Conservation (phyloP, 2,113 vertebrate genomes). For the Antechinus stuartii region DNA sequence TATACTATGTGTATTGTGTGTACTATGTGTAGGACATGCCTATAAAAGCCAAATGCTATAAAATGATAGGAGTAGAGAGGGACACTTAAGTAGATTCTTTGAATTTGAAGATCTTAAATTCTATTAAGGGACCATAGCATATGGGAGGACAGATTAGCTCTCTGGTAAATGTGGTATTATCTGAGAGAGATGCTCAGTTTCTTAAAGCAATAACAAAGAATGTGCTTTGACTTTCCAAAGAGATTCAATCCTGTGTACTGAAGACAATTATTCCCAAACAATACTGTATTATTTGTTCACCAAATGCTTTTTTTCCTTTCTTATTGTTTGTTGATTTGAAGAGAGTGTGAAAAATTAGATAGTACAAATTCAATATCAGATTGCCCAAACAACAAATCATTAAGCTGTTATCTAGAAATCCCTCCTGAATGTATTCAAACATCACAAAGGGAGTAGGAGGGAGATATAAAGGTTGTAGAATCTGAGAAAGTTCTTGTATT, state of each 20-base stretch:
- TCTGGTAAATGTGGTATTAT: background rate
- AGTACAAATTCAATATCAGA: background rate
- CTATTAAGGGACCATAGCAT: background rate
- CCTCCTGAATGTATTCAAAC: background rate
- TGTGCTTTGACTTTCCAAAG: background rate
- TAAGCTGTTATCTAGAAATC: background rate
- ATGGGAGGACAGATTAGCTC: background rate
- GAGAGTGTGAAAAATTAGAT: background rate
- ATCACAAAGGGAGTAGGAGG: background rate
- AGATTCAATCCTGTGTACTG: background rate
- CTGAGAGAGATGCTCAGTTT: background rate
- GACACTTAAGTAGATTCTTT: background rate
- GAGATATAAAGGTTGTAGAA: background rate
- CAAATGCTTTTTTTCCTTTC: background rate
- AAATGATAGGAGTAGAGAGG: background rate
- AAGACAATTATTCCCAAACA: background rate
- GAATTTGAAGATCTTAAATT: background rate
- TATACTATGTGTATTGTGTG: background rate
- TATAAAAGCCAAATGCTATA: background rate
- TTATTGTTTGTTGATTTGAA: background rate
- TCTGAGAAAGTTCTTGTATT: background rate
- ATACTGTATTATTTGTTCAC: background rate
- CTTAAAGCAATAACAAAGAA: background rate
- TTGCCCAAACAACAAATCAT: background rate
- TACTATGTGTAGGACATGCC: background rate